Conservation (phyloP, 2,888 invertebrate species). For the Blastobasis lacticolella region DNA sequence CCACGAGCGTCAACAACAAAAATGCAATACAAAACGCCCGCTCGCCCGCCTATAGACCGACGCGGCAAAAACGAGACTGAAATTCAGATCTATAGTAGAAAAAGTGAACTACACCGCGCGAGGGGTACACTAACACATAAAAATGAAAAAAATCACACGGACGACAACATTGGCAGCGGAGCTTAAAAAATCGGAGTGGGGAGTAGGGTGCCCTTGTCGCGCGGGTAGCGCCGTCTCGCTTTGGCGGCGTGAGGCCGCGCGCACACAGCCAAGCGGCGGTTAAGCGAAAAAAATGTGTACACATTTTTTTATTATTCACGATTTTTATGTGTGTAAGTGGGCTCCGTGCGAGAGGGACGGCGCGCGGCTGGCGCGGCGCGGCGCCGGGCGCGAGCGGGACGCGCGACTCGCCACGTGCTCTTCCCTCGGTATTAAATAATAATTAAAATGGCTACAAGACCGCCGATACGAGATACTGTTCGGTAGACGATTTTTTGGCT, state of each 20-base stretch:
- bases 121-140: constrained; percentile 74
- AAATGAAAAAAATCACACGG: constrained; percentile 72
- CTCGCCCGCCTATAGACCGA: constrained; percentile 70
- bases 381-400: constrained; percentile 32
- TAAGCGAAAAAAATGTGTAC: constrained; percentile 74
- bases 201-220: constrained; percentile 37
- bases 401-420: constrained; percentile 64
- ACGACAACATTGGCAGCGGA: constrained; percentile 61
- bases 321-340: constrained; percentile 75
- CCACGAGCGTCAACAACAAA: constrained; percentile 51
- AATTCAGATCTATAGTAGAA: constrained; percentile 76
- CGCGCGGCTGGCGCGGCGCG: constrained; percentile 27
- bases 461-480: constrained; percentile 66
- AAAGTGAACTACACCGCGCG: constrained; percentile 74
- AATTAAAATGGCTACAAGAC: constrained; percentile 74
- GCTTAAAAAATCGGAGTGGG: constrained; percentile 74
- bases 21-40: constrained; percentile 65
- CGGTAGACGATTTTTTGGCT: constrained; percentile 71
- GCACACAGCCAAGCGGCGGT: constrained; percentile 58
- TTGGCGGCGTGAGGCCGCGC: constrained; percentile 61
- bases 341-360: constrained; percentile 55
- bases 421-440: constrained; percentile 73
- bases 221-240: constrained; percentile 43
- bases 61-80: constrained; percentile 76
- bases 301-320: constrained; percentile 75